Base-by-base conservation (phyloP, 2,888 invertebrate genomes). In the Sycophila texana region DNA sequence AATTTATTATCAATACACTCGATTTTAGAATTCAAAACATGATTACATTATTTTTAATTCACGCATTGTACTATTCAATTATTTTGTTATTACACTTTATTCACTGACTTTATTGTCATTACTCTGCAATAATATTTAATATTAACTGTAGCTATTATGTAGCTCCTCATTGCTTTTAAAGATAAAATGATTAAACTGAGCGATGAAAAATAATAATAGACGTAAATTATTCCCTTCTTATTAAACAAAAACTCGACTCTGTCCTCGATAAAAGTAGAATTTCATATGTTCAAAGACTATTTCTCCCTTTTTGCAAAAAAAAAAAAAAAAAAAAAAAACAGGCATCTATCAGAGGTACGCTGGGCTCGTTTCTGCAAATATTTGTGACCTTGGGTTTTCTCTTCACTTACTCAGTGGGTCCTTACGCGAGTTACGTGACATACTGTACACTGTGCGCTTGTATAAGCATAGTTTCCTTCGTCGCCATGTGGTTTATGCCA, bases 351-450 rank as follows among this genome's bases (percentile, higher is more conserved):
- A 92, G 98, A 82, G 97, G 97, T 0, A 94, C 95, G 0, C 91
- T 97, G 0, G 97, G 97, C 2, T 95, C 97, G 0, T 94, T 96
- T 78, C 94, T 97, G 85, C 96, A 96, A 86, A 91, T 94, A 65
- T 95, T 95, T 91, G 93, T 96, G 61, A 91, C 91, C 2, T 72
- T 93, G 4, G 97, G 96, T 2, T 93, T 95, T 85, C 88, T 96
- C 4, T 92, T 94, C 76, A 91, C 95, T 0, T 96, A 96, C 89
- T 89, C 90, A 0, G 92, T 95, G 84, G 98, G 96, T 0, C 97
- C 94, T 0, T 95, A 91, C 91, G 92, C 95, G 0, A 91, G 92
- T 0, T 96, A 96, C 91, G 89, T 91, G 53, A 91, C 91, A 0
- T 91, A 95, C 30, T 93, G 94, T 77, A 93, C 94, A 85, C 91